These are phyloP conservation scores for Lasioglossum morio DNA, from an alignment of 2,888 invertebrate genomes.

Conservation along the genomic window DNA sequence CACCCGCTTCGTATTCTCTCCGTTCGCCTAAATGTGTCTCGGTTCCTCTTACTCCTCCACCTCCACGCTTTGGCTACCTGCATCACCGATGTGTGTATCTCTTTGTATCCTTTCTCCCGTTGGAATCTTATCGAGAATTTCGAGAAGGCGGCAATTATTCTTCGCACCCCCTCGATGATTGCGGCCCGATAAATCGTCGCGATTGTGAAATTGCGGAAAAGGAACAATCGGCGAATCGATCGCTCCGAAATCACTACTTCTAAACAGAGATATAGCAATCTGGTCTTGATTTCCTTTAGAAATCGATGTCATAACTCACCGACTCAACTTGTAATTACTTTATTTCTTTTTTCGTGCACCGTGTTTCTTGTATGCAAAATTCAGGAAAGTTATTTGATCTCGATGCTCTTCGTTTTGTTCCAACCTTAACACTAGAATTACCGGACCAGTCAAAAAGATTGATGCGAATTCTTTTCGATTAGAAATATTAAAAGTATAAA, in stretches of 20 bases:
- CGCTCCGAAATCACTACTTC: not conserved
- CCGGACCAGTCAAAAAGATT: too few species aligned
- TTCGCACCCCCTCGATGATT: slow-evolving; percentile 31
- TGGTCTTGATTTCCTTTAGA: not conserved
- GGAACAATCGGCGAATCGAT: not conserved
- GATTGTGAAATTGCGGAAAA: slow-evolving; percentile 34
- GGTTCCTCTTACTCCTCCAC: slow-evolving; percentile 19
- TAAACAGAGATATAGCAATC: not conserved
- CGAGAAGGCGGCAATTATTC: slow-evolving; percentile 51
- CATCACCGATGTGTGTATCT: slow-evolving; percentile 58
- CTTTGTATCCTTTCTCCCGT: slow-evolving; percentile 33
- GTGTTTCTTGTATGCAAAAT: not conserved
- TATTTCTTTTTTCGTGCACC: not conserved
- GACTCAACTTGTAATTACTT: not conserved
- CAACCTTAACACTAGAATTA: too few species aligned
- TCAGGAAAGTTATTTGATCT: not conserved
- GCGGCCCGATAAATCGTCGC: slow-evolving; percentile 35
- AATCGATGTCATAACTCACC: not conserved
- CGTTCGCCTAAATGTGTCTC: slow-evolving; percentile 49
- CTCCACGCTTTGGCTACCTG: slow-evolving; percentile 73
- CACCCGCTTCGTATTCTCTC: slow-evolving; percentile 37
- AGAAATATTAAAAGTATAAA: too few species aligned
- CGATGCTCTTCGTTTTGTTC: not conserved
- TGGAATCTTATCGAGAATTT: slow-evolving; percentile 53
- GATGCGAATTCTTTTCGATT: too few species aligned